Percentiles rank a stretch among this genome's conserved stretches.
Evolutionary conservation across 2,888 invertebrate species (phyloP).

Genomic region (Elegia similella): DNA sequence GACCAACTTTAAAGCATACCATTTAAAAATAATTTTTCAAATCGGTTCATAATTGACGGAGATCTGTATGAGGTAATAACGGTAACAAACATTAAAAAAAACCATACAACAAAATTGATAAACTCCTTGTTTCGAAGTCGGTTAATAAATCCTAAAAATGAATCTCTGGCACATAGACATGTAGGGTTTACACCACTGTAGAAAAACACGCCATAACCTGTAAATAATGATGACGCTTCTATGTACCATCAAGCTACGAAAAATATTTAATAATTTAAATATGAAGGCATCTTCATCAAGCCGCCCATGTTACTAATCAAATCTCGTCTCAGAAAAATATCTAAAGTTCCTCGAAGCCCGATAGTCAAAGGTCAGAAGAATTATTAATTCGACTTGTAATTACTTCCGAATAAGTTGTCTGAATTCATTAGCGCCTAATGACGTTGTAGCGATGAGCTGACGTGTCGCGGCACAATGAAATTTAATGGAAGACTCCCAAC

Average conservation of each 20-base stretch:
- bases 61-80: too few relatives aligned
- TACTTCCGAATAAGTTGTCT: constrained; percentile 34
- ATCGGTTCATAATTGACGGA: too few relatives aligned
- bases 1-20: too few relatives aligned
- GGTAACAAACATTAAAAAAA: too few relatives aligned
- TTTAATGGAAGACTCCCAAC: constrained; percentile 40
- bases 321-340: neutral
- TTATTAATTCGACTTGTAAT: constrained; percentile 29
- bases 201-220: too few relatives aligned
- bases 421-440: constrained; percentile 33
- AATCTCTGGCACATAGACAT: too few relatives aligned
- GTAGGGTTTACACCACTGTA: too few relatives aligned
- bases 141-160: too few relatives aligned
- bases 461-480: constrained; percentile 38
- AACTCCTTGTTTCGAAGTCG: too few relatives aligned
- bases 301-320: neutral
- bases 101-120: too few relatives aligned
- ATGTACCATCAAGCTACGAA: neutral
- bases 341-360: neutral
- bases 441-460: constrained; percentile 29
- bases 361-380: constrained; percentile 17
- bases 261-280: neutral
- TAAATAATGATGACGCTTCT: too few relatives aligned
- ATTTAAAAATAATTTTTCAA: too few relatives aligned
- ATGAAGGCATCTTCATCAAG: neutral